Percentiles rank a stretch among this genome's conserved stretches.
phyloP scores from a whole-genome alignment of 2,888 invertebrate genomes.

The Parasteatoda lunata region DNA sequence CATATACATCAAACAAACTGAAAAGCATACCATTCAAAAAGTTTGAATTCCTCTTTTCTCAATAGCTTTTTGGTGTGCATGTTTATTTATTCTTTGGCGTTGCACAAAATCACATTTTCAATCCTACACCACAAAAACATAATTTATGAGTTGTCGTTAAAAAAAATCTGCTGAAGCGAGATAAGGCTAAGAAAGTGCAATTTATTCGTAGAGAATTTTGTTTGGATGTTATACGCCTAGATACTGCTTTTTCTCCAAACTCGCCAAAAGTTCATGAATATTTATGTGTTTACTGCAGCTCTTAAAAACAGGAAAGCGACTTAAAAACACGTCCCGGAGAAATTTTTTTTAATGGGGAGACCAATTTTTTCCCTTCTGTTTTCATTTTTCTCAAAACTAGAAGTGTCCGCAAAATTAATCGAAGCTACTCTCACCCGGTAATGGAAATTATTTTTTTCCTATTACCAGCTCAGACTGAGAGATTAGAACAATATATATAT shows the following conservation, averaged over 20 bases:
- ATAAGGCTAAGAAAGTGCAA: neutral
- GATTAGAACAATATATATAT: conserved; percentile 5
- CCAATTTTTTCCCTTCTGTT: neutral
- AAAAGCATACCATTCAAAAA: too few species aligned
- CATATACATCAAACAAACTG: too few species aligned
- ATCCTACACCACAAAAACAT: neutral
- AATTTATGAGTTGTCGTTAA: neutral
- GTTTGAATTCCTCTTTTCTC: too few species aligned
- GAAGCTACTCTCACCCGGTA: neutral
- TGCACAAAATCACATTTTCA: neutral
- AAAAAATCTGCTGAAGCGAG: neutral
- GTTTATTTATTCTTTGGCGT: neutral
- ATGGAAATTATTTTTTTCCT: neutral
- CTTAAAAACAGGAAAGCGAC: neutral
- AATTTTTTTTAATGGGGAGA: neutral
- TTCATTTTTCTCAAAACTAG: neutral
- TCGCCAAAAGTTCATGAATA: neutral
- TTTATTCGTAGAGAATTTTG: neutral
- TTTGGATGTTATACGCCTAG: neutral
- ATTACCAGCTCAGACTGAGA: neutral
- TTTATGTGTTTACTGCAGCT: neutral
- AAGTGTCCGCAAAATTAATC: neutral
- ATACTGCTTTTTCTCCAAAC: neutral
- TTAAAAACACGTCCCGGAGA: neutral
- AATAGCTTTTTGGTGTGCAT: neutral